Conservation (phyloP, 2,797 vertebrate genomes). For the Hafferia zeledoni region DNA sequence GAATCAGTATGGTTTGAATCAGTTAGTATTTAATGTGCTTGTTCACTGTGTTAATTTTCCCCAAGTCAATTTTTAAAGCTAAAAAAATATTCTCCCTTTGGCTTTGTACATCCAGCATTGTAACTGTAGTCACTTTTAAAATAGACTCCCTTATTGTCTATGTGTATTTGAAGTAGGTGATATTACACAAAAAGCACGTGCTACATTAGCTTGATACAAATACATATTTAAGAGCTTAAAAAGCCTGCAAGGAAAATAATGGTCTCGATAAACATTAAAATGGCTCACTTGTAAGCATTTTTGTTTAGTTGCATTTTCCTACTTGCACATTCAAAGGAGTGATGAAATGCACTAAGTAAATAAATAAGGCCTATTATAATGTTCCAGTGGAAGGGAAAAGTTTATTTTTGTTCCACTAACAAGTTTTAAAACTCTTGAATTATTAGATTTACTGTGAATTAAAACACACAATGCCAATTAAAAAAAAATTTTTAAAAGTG, state of each 20-base stretch:
- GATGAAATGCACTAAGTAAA: not conserved
- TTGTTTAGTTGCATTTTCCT: not conserved
- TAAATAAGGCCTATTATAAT: not conserved
- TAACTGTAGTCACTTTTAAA: constrained; percentile 4
- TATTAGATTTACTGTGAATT: constrained; percentile 29
- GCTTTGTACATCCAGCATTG: not conserved
- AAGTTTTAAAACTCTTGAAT: constrained; percentile 1
- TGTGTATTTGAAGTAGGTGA: not conserved
- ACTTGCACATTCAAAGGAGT: not conserved
- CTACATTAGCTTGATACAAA: constrained; percentile 13
- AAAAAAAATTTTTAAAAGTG: not conserved
- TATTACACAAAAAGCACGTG: not conserved
- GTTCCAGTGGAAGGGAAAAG: not conserved
- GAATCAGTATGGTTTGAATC: not conserved
- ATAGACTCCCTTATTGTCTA: not conserved
- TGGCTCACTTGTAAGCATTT: constrained; percentile 8
- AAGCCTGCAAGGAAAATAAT: constrained; percentile 16
- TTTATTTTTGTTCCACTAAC: not conserved
- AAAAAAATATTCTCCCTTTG: constrained; percentile 22
- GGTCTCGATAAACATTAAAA: not conserved
- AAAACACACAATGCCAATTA: not conserved
- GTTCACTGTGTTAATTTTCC: constrained; percentile 7
- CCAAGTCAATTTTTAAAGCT: constrained; percentile 36
- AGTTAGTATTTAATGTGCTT: not conserved
- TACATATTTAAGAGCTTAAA: constrained; percentile 29